These are phyloP conservation scores for Tyria jacobaeae DNA, from an alignment of 2,888 invertebrate genomes.

Conservation along the genomic window DNA sequence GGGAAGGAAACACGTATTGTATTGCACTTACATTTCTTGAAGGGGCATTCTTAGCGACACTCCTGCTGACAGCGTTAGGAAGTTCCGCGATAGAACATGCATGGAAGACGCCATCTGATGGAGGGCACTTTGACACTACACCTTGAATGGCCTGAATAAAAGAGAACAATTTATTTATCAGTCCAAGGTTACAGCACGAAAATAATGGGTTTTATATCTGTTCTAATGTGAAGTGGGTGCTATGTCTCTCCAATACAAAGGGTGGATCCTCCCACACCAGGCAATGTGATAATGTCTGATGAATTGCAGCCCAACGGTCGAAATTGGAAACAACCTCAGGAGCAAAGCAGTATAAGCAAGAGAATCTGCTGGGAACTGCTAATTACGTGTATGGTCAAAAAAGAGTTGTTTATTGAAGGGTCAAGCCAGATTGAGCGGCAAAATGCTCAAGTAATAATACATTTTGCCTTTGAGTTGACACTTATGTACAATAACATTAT, in stretches of 20 bases:
- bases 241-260: not conserved
- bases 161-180: not conserved
- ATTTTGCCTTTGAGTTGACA: too few species aligned
- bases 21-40: slow-evolving; percentile 70
- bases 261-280: not conserved
- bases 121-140: slow-evolving; percentile 67
- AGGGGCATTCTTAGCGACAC: slow-evolving; percentile 78
- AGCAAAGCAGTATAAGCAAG: not conserved
- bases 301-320: not conserved
- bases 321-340: not conserved
- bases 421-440: too few species aligned
- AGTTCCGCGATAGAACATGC: slow-evolving; percentile 73
- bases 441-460: too few species aligned
- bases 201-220: too few species aligned
- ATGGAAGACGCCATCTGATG: slow-evolving; percentile 65
- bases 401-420: too few species aligned
- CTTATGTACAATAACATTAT: too few species aligned
- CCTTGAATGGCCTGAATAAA: slow-evolving; percentile 74
- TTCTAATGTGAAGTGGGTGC: not conserved
- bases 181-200: too few species aligned
- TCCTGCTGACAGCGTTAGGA: slow-evolving; percentile 76
- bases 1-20: not conserved
- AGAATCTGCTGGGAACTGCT: too few species aligned
- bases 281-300: too few species aligned
- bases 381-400: too few species aligned